phyloP scores from a whole-genome alignment of 1,140 invertebrate species.

The Oryctes rhinoceros region DNA sequence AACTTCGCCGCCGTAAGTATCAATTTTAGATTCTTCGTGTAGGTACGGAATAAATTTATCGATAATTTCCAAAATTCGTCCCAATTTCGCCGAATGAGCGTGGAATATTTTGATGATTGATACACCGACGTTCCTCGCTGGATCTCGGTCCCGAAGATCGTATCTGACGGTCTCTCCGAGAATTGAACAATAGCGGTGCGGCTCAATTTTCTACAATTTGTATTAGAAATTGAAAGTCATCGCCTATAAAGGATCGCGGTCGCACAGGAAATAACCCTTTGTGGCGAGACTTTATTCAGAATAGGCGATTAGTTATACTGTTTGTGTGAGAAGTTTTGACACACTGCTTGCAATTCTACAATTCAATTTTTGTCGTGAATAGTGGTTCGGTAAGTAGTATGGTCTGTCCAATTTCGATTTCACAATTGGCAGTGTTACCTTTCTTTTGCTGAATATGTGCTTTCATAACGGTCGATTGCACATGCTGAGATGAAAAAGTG shows the following conservation, averaged over 20 bases:
- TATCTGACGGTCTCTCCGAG: not conserved
- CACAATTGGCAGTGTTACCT: too few relatives aligned
- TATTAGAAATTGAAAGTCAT: slow-evolving; percentile 24
- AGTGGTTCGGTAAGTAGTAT: not conserved
- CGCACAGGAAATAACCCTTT: slow-evolving; percentile 15
- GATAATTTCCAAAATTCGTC: slow-evolving; percentile 27
- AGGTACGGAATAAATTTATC: slow-evolving; percentile 31
- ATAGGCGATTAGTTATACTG: slow-evolving; percentile 8
- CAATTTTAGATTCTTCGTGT: not conserved
- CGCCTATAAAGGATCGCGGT: slow-evolving; percentile 26
- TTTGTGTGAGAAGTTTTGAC: slow-evolving; percentile 35
- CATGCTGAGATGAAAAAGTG: too few relatives aligned
- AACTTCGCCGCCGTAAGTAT: slow-evolving; percentile 2
- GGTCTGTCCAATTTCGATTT: too few relatives aligned
- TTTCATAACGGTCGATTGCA: too few relatives aligned
- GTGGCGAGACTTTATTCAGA: slow-evolving; percentile 7
- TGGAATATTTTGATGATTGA: slow-evolving; percentile 27
- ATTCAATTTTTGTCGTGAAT: slow-evolving; percentile 7
- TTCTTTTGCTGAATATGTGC: too few relatives aligned
- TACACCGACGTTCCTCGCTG: not conserved
- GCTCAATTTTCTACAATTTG: slow-evolving; percentile 21
- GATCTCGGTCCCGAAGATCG: not conserved
- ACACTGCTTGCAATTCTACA: not conserved
- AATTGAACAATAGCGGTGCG: not conserved
- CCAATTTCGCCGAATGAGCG: slow-evolving; percentile 21